A percentile compares a stretch with the other conserved stretches of the same genome.
These are phyloP conservation scores for Lordiphosa collinella DNA, from an alignment of 1,140 invertebrate genomes.

Conservation along the genomic window DNA sequence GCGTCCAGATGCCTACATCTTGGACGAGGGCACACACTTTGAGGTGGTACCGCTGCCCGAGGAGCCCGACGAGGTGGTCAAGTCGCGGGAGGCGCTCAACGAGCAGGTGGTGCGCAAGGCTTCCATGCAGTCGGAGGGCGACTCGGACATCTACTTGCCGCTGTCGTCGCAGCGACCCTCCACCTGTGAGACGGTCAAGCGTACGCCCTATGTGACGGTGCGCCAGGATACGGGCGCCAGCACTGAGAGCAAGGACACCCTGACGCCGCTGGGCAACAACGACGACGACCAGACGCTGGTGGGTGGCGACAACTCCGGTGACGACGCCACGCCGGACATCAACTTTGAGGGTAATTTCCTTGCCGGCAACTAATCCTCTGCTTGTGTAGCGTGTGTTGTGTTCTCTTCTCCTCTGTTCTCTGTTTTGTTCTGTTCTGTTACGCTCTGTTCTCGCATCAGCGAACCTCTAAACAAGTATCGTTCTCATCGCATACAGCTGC, in stretches of 20 bases:
- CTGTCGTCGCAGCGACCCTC: constrained; percentile 67
- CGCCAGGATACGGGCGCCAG: constrained; percentile 78
- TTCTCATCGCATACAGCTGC: constrained; percentile 59
- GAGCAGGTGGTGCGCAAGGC: constrained; percentile 68
- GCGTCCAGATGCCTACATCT: constrained; percentile 82
- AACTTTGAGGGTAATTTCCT: constrained; percentile 71
- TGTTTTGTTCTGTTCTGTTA: constrained; percentile 7
- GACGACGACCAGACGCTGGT: constrained; percentile 75
- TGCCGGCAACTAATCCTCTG: constrained; percentile 12
- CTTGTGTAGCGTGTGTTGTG: not conserved
- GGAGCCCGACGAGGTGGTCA: constrained; percentile 79
- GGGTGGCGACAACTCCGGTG: constrained; percentile 65
- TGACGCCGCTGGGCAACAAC: constrained; percentile 70
- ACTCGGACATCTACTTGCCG: constrained; percentile 73
- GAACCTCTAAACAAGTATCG: constrained; percentile 10
- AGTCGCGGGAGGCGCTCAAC: constrained; percentile 69
- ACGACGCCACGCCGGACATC: constrained; percentile 68
- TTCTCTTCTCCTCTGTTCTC: constrained; percentile 7
- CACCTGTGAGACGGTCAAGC: constrained; percentile 73
- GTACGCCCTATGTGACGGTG: constrained; percentile 74
- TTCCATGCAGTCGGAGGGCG: constrained; percentile 78
- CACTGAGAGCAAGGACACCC: constrained; percentile 78
- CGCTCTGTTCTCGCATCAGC: constrained; percentile 2
- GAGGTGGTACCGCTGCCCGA: constrained; percentile 81
- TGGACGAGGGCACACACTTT: constrained; percentile 82